phyloP scores from a whole-genome alignment of 2,113 vertebrate species.

The Gasterosteus nipponicus region DNA sequence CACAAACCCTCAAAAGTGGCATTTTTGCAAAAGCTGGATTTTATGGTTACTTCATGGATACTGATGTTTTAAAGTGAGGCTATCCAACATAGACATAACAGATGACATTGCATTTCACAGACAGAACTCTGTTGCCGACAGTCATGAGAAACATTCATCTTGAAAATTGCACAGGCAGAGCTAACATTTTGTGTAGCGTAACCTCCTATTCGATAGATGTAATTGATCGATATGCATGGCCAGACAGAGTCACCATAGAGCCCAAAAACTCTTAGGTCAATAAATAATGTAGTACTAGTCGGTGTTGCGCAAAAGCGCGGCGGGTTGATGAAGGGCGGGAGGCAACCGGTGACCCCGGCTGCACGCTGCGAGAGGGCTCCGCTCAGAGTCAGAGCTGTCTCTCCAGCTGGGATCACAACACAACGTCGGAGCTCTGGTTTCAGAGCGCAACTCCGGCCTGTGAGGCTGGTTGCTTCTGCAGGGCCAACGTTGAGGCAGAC shows the following conservation, averaged over 20 bases:
- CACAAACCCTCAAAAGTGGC: conserved; percentile 48
- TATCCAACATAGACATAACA: conserved; percentile 47
- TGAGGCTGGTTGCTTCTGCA: conserved; percentile 54
- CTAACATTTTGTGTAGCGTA: conserved; percentile 27
- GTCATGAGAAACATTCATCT: conserved; percentile 48
- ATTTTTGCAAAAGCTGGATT: conserved; percentile 45
- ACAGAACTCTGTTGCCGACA: conserved; percentile 45
- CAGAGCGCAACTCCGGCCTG: conserved; percentile 67
- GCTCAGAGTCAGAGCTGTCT: conserved; percentile 69
- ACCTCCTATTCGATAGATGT: conserved; percentile 13
- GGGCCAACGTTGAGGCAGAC: conserved; percentile 77
- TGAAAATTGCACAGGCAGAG: conserved; percentile 26
- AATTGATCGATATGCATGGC: conserved; percentile 53
- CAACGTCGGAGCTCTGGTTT: conserved; percentile 77
- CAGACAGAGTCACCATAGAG: conserved; percentile 37
- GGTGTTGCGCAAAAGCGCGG: conserved; percentile 44
- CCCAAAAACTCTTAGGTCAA: conserved; percentile 18
- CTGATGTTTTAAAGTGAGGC: conserved; percentile 37
- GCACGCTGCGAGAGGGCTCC: conserved; percentile 70
- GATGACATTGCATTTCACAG: conserved; percentile 30
- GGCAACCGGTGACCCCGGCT: conserved; percentile 71
- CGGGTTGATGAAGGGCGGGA: conserved; percentile 66
- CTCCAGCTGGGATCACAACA: conserved; percentile 83
- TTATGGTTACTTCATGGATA: conserved; percentile 53
- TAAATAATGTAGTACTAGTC: conserved; percentile 55